Evolutionary conservation across 2,113 vertebrate genomes (phyloP), one percentile per base, ranked within the genome.

Genomic region (Dipodomys stephensi): DNA sequence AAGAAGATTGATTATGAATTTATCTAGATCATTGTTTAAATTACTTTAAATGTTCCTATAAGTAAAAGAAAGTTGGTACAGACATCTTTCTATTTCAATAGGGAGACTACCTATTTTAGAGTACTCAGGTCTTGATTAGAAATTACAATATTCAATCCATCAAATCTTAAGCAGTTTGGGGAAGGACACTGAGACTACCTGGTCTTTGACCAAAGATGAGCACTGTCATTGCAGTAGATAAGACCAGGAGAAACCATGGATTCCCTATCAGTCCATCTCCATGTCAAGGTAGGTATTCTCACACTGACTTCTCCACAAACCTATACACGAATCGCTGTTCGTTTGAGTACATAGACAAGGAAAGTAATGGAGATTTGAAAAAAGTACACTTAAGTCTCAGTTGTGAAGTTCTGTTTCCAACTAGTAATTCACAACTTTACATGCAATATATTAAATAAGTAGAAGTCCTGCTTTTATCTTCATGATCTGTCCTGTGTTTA

Each of bases 351-450:
- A 83, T 4, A 88, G 80, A 35, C 12, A 68, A 62, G 67, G 5
- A 49, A 93, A 25, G 19, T 79, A 65, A 74, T 60, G 6, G 23
- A 4, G 35, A 73, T 88, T 11, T 30, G 18, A 72, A 39, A 82
- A 83, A 82, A 80, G 23, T 53, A 1, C 16, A 93, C 32, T 93
- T 93, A 83, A 88, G 71, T 49, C 1, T 83, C 73, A 89, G 22
- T 87, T 86, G 79, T 88, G 13, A 53, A 32, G 49, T 64, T 89
- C 53, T 18, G 46, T 46, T 49, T 78, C 19, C 80, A 93, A 53
- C 28, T 79, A 27, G 74, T 87, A 91, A 57, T 44, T 79, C 30
- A 19, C n/a, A 71, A 82, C 2, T 57, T 28, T 79, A 13, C 12
- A 18, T 28, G 35, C 13, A n/a, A 67, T 57, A 19, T 9, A 49